These are phyloP conservation scores for Marmota flaviventris DNA, from an alignment of 2,113 vertebrate genomes.

Conservation along the genomic window DNA sequence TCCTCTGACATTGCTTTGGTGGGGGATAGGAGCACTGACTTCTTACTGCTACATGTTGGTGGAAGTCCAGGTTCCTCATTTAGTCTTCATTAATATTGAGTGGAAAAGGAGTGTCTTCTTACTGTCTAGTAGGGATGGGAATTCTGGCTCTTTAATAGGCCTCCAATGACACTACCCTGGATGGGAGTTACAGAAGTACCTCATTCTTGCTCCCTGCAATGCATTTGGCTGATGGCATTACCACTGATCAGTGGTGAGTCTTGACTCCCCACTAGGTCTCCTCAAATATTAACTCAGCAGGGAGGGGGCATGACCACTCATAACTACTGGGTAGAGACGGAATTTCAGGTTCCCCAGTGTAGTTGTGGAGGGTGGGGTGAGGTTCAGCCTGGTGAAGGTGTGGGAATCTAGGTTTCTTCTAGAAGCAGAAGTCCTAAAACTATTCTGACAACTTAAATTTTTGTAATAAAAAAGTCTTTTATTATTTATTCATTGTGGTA, in stretches of 20 bases:
- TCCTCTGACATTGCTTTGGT: constrained; percentile 2
- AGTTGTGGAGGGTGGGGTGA: not conserved
- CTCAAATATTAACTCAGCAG: constrained; percentile 12
- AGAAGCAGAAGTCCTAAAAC: constrained; percentile 31
- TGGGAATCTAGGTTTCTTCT: not conserved
- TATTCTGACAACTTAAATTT: constrained; percentile 46
- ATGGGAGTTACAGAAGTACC: not conserved
- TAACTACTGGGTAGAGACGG: not conserved
- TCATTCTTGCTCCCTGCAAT: constrained; percentile 26
- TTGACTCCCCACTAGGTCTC: not conserved
- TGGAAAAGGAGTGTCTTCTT: not conserved
- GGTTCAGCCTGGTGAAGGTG: not conserved
- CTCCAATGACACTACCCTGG: not conserved
- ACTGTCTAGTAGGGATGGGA: not conserved
- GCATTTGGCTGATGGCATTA: not conserved
- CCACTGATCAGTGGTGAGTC: not conserved
- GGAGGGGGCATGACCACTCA: not conserved
- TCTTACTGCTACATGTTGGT: not conserved
- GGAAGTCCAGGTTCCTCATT: constrained; percentile 4
- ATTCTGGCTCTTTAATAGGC: not conserved
- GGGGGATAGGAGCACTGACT: not conserved
- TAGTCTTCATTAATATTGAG: not conserved
- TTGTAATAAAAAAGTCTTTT: constrained; percentile 48
- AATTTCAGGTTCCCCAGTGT: constrained; percentile 3
- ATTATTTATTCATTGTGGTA: not conserved